phyloP scores from a whole-genome alignment of 2,797 vertebrate genomes.

The Varecia variegata region DNA sequence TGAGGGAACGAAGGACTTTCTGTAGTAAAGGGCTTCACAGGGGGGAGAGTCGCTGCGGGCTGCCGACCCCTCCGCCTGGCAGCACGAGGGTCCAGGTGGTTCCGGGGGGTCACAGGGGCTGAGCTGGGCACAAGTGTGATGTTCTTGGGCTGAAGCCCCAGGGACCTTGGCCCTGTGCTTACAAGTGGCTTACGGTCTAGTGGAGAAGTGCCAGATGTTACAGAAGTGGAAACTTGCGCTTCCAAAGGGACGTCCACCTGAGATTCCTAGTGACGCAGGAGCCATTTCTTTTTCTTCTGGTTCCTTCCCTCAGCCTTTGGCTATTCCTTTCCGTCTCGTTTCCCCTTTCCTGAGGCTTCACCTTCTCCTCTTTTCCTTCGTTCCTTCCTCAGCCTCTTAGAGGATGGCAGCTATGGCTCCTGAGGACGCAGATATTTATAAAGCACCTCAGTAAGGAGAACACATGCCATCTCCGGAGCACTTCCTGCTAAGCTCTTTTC shows the following conservation, averaged over 20 bases:
- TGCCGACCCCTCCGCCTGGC: neutral
- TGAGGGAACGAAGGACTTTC: neutral
- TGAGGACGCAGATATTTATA: neutral
- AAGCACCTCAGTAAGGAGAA: neutral
- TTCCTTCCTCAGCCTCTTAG: neutral
- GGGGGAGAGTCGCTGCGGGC: neutral
- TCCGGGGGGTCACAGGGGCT: accelerated
- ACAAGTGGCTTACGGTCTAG: neutral
- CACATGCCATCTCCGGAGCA: neutral
- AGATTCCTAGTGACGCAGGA: neutral
- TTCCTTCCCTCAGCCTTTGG: neutral
- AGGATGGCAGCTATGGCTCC: neutral
- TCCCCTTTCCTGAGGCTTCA: neutral
- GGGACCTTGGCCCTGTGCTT: neutral
- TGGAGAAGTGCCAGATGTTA: accelerated
- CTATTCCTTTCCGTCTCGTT: neutral
- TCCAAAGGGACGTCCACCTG: neutral
- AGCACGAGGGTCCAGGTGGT: neutral
- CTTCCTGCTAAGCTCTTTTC: neutral
- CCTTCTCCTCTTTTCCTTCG: neutral
- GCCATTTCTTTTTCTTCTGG: neutral
- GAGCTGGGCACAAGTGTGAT: neutral
- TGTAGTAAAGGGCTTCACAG: neutral
- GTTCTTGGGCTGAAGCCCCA: neutral
- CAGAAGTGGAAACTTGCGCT: neutral